Evolutionary conservation across 2,888 invertebrate genomes (phyloP).

Genomic region (Agonopterix subpropinquella): DNA sequence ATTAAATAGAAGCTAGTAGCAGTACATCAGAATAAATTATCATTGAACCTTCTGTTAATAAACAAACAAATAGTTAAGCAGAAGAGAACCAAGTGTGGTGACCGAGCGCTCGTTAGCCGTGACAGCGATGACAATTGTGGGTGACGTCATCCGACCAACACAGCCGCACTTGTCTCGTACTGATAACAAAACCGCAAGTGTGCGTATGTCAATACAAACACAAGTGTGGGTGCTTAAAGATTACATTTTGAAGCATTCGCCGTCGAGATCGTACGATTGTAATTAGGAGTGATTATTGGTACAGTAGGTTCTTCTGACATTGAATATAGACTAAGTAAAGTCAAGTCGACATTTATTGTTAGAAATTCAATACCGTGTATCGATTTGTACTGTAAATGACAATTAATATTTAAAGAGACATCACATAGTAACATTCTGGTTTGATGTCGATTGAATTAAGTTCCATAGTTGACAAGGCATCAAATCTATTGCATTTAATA

Average conservation of each 20-base stretch:
- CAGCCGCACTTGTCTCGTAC: conserved; percentile 22
- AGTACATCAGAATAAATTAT: conserved; percentile 8
- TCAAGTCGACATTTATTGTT: background rate
- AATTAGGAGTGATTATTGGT: conserved; percentile 16
- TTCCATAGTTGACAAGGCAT: too few species aligned
- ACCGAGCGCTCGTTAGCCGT: conserved; percentile 62
- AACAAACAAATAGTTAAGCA: conserved; percentile 6
- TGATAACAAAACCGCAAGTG: conserved; percentile 34
- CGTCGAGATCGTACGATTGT: conserved; percentile 27
- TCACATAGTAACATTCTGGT: too few species aligned
- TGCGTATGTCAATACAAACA: conserved; percentile 30
- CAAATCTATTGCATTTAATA: too few species aligned
- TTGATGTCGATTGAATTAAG: too few species aligned
- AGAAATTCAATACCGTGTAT: background rate
- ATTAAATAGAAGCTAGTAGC: background rate
- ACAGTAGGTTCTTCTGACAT: background rate
- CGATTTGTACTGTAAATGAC: background rate
- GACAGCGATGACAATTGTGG: conserved; percentile 66
- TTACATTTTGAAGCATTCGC: conserved; percentile 2
- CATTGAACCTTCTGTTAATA: conserved; percentile 7
- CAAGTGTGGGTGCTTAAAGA: conserved; percentile 16
- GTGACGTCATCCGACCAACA: conserved; percentile 54
- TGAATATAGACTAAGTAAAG: background rate
- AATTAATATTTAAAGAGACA: background rate
- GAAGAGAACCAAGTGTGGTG: conserved; percentile 18